phyloP scores from a whole-genome alignment of 1,140 invertebrate species.

The Trigoniulus corallinus region DNA sequence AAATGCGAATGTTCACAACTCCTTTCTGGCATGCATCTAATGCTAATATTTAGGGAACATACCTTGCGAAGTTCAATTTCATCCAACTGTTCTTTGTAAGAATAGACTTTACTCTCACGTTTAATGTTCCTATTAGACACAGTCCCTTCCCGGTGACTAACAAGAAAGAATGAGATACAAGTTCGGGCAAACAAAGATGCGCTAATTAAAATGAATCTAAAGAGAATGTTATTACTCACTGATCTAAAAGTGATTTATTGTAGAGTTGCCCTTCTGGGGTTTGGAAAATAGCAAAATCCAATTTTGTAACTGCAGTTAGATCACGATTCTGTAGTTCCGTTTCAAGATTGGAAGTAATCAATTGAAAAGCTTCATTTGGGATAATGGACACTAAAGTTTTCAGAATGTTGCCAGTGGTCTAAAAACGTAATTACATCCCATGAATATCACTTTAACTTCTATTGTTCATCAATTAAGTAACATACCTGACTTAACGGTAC shows the following conservation, averaged over 20 bases:
- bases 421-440: slow-evolving; percentile 32
- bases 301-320: slow-evolving; percentile 54
- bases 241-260: slow-evolving; percentile 73
- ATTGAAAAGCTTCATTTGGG: slow-evolving; percentile 42
- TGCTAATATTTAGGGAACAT: too few relatives aligned
- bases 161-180: slow-evolving; percentile 20
- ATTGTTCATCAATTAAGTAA: too few relatives aligned
- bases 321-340: slow-evolving; percentile 43
- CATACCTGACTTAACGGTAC: not conserved
- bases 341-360: slow-evolving; percentile 35
- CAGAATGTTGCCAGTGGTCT: slow-evolving; percentile 28
- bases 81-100: slow-evolving; percentile 91
- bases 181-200: slow-evolving; percentile 2
- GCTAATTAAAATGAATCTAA: slow-evolving; percentile 5
- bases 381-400: slow-evolving; percentile 38
- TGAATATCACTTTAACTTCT: too few relatives aligned
- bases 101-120: slow-evolving; percentile 90
- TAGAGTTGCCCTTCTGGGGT: slow-evolving; percentile 79
- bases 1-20: not conserved
- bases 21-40: not conserved
- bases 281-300: slow-evolving; percentile 76
- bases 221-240: slow-evolving; percentile 33
- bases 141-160: slow-evolving; percentile 29
- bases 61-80: slow-evolving; percentile 70
- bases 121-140: slow-evolving; percentile 64